Conservation (phyloP, 2,888 invertebrate species). For the Ophion slaviceki region DNA sequence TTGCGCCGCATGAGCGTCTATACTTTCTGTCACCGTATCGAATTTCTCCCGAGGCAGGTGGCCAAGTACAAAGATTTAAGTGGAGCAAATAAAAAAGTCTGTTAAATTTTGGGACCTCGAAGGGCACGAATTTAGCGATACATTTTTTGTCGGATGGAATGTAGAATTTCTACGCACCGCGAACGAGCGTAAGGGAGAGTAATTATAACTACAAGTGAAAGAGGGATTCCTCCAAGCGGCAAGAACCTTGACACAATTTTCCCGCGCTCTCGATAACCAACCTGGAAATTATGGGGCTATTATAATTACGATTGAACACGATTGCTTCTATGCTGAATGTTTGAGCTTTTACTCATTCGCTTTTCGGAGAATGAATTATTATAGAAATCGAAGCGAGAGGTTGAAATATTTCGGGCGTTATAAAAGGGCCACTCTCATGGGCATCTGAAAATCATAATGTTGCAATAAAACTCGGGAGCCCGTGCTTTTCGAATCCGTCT, state of each 20-base stretch:
- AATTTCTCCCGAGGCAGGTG: slow-evolving; percentile 58
- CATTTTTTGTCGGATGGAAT: neutral
- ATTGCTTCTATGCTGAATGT: neutral
- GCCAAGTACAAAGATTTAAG: slow-evolving; percentile 62
- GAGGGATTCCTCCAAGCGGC: slow-evolving; percentile 42
- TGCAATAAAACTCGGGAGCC: slow-evolving; percentile 53
- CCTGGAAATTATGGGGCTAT: slow-evolving; percentile 7
- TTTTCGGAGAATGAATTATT: neutral
- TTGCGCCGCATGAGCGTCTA: slow-evolving; percentile 35
- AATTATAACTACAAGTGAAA: slow-evolving; percentile 60
- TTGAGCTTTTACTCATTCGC: neutral
- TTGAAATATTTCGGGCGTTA: slow-evolving; percentile 6
- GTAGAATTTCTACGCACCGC: slow-evolving; percentile 26
- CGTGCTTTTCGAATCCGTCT: slow-evolving; percentile 23
- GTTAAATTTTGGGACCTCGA: neutral
- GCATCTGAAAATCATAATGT: slow-evolving; percentile 29
- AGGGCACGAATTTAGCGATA: neutral
- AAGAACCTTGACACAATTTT: slow-evolving; percentile 67
- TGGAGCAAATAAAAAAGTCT: slow-evolving; percentile 17
- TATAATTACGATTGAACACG: neutral
- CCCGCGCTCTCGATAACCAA: slow-evolving; percentile 45
- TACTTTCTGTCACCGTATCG: slow-evolving; percentile 63
- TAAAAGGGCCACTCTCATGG: neutral
- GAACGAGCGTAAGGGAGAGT: slow-evolving; percentile 58
- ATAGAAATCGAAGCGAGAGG: neutral